Conservation (phyloP, 30 jellyfish, hydroid and myxozoan species). For the Clytia hemisphaerica region DNA sequence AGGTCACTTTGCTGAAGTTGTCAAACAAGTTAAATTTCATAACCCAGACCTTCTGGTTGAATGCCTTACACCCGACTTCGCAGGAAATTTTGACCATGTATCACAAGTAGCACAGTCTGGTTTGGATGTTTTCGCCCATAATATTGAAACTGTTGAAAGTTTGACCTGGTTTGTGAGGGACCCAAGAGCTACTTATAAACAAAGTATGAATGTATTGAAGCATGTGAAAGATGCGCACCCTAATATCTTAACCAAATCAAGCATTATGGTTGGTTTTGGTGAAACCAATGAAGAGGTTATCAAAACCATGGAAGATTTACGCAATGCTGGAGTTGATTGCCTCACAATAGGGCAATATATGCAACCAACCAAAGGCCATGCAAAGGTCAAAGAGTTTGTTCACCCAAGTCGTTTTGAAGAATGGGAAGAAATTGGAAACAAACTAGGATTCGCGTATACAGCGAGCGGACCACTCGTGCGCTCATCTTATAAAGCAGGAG, state of each 20-base stretch:
- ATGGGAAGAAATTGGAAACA: slow-evolving; percentile 85
- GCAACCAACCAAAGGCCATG: slow-evolving; percentile 96
- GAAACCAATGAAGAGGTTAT: slow-evolving; percentile 90
- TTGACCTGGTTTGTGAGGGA: slow-evolving; percentile 92
- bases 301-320: slow-evolving; percentile 80
- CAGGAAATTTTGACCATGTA: slow-evolving; percentile 54
- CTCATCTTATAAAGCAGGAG: slow-evolving; percentile 96
- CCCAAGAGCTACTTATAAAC: slow-evolving; percentile 90
- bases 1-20: slow-evolving; percentile 88
- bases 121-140: slow-evolving; percentile 95
- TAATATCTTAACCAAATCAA: slow-evolving; percentile 61
- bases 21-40: slow-evolving; percentile 56
- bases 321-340: slow-evolving; percentile 91
- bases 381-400: slow-evolving; percentile 82
- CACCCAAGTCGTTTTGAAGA: slow-evolving; percentile 71
- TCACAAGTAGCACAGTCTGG: slow-evolving; percentile 85
- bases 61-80: slow-evolving; percentile 87
- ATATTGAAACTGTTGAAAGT: slow-evolving; percentile 84
- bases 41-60: slow-evolving; percentile 66
- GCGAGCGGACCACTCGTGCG: slow-evolving; percentile 99
- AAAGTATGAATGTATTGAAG: slow-evolving; percentile 67
- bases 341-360: slow-evolving; percentile 93
- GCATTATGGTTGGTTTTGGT: slow-evolving; percentile 99
- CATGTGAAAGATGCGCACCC: slow-evolving; percentile 65
- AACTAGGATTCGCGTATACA: slow-evolving; percentile 90